A percentile compares a stretch with the other conserved stretches of the same genome.
These are phyloP conservation scores for Acleris sparsana DNA, from an alignment of 2,888 invertebrate species.

Conservation along the genomic window DNA sequence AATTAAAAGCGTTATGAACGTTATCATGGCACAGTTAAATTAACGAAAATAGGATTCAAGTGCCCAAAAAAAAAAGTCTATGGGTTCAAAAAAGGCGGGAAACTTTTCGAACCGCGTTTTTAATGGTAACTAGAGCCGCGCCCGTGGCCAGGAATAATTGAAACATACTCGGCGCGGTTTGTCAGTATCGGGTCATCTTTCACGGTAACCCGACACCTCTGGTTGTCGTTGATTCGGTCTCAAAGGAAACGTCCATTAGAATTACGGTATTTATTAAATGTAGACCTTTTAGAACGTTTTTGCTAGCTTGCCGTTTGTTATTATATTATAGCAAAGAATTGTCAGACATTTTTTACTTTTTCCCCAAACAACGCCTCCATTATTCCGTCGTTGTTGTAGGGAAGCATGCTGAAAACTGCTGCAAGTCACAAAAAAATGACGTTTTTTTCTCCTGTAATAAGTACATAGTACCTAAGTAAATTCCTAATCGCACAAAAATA, in stretches of 20 bases:
- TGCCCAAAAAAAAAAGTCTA: slow-evolving; percentile 7
- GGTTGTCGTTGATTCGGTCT: slow-evolving; percentile 32
- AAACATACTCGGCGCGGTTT: slow-evolving; percentile 20
- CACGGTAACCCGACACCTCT: slow-evolving; percentile 22
- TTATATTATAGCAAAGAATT: slow-evolving; percentile 1
- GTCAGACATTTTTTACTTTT: not conserved
- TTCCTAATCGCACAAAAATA: too few species aligned
- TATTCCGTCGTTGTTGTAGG: too few species aligned
- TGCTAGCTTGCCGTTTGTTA: not conserved
- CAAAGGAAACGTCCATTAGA: slow-evolving; percentile 38
- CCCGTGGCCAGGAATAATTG: slow-evolving; percentile 40
- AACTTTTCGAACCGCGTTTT: slow-evolving; percentile 15
- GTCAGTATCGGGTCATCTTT: slow-evolving; percentile 29
- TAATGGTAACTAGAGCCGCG: slow-evolving; percentile 15
- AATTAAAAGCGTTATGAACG: not conserved
- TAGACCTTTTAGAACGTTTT: slow-evolving; percentile 10
- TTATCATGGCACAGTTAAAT: not conserved
- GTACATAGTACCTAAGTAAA: too few species aligned
- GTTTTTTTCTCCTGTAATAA: too few species aligned
- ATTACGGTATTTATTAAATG: slow-evolving; percentile 36
- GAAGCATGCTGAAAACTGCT: too few species aligned
- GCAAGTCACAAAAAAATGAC: too few species aligned
- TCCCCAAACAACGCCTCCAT: too few species aligned
- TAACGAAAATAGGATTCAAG: not conserved
- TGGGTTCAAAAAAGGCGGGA: slow-evolving; percentile 21